These are phyloP conservation scores for Boloria euphrosyne DNA, from an alignment of 2,888 invertebrate species.

Conservation along the genomic window DNA sequence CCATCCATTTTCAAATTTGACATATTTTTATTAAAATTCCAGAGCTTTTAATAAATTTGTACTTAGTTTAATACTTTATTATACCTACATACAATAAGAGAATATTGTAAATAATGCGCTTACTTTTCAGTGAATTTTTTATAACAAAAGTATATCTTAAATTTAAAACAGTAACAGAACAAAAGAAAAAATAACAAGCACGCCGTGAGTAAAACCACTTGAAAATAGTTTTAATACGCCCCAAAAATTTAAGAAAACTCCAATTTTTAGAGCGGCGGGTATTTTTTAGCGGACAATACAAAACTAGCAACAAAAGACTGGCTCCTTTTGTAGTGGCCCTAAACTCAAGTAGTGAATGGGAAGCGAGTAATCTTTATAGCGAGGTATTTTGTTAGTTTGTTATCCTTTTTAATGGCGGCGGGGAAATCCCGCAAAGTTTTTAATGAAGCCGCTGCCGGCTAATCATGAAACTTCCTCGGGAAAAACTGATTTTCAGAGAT, in stretches of 20 bases:
- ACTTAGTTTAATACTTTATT: no score
- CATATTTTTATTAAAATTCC: no score
- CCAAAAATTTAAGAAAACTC: constrained; percentile 26
- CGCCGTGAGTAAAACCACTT: constrained; percentile 14
- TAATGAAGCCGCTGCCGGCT: constrained; percentile 22
- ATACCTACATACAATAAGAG: no score
- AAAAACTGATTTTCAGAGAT: constrained; percentile 22
- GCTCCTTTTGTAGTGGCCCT: constrained; percentile 22
- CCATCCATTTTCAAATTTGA: no score
- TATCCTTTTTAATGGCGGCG: constrained; percentile 19
- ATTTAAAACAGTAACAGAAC: constrained; percentile 12
- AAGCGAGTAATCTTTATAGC: constrained; percentile 18
- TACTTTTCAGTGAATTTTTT: background rate
- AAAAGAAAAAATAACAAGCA: constrained; percentile 19
- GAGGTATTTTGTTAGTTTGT: constrained; percentile 18
- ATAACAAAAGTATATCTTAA: constrained; percentile 12
- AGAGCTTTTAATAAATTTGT: no score
- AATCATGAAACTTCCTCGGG: constrained; percentile 17
- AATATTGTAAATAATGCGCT: background rate
- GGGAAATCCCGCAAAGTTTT: constrained; percentile 18
- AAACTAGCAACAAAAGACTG: constrained; percentile 27
- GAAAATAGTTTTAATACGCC: constrained; percentile 28
- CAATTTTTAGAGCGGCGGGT: constrained; percentile 24
- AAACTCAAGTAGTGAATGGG: constrained; percentile 20
- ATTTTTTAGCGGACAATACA: constrained; percentile 29